Base-by-base conservation (phyloP, 1,140 invertebrate species). In the Conopomorpha cramerella region DNA sequence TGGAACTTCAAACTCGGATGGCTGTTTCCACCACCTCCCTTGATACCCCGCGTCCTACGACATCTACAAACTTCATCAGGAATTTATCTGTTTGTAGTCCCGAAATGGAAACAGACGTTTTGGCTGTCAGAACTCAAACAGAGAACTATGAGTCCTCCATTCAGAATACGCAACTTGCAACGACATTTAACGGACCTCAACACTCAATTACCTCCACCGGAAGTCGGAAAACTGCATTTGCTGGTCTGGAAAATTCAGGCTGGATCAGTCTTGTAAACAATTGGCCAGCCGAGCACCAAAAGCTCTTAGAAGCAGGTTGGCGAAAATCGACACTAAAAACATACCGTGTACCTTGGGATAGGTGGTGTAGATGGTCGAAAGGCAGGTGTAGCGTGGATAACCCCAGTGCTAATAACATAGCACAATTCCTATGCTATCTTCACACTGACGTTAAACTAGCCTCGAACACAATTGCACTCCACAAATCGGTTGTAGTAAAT, bases 1-100 rank as follows among this genome's bases (percentile, higher is more conserved):
- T 57, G 55, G 51, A 28, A 43, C 12, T 54, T 25, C 44, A 33
- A 28, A 3, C 49, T 57, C 27, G 48, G 29, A 2, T 54, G 51
- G 43, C 27, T 51, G 8, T 57, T 57, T 16, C 48, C 54, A 8
- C 48, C 49, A 14, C 52, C 50, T 2, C 3, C 44, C 8, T 27
- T 56, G 12, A 56, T 59, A 10, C 53, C 52, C 0, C 34, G 35
- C 13, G 43, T 56, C 2, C 36, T 59, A 12, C 30, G 35, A 12
- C 43, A 51, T 34, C 33, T 53, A 14, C 47, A 51, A 15, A 14
- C 12, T 3, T 8, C 15, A 8, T n/a, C 6, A 12, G 27, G 46
- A 1, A 16, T 25, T 8, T 41, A 41, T 31, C 27, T 37, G 3
- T 14, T 41, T 14, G 27, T 36, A 36, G 16, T 32, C 7, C 34